Evolutionary conservation across 2,888 invertebrate species (phyloP), one percentile per base, ranked within the genome.

Genomic region (Ochropleura plecta): DNA sequence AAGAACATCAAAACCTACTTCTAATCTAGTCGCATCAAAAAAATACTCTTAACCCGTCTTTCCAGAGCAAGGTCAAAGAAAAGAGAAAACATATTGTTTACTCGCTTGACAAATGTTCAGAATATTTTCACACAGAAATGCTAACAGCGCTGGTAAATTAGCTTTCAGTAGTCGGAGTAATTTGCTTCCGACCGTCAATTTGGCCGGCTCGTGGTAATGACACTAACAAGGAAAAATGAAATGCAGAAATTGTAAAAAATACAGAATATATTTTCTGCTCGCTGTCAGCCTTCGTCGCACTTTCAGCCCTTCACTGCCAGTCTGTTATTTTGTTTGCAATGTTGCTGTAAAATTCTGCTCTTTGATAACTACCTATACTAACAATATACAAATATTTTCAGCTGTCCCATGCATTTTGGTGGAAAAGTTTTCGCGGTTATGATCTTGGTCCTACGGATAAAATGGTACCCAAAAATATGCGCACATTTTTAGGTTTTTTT

Each of bases 161-260:
- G 68, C 62, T 51, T 55, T 65, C 68, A 71, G 64, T 79, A 66
- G 60, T 62, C 57, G 10, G 57, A 49, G 57, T 82, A 69, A 76
- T 79, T 80, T 72, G 44, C 55, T 65, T 70, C 57, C 40, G 48
- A 68, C 69, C 64, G 79, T 67, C 83, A 79, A 83, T 68, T 77
- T 66, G 16, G 57, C 67, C 59, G 42, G 65, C 30, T 46, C 59
- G 5, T 83, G 73, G 70, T 67, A 75, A 74, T 67, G 79, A 83
- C 74, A 83, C 10, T 40, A 51, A 70, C 53, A 65, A 74, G 59
- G 59, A 81, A 70, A 80, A 82, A 72, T 70, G n/a, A 64, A 78
- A 74, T 70, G 57, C 53, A 79, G 55, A 67, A 67, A 77, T 72
- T 57, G 16, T 40, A 42, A 46, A 66, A 78, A 80, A 55, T 74